Base-by-base conservation (phyloP, 2,797 vertebrate species). In the Crypturellus tataupa region DNA sequence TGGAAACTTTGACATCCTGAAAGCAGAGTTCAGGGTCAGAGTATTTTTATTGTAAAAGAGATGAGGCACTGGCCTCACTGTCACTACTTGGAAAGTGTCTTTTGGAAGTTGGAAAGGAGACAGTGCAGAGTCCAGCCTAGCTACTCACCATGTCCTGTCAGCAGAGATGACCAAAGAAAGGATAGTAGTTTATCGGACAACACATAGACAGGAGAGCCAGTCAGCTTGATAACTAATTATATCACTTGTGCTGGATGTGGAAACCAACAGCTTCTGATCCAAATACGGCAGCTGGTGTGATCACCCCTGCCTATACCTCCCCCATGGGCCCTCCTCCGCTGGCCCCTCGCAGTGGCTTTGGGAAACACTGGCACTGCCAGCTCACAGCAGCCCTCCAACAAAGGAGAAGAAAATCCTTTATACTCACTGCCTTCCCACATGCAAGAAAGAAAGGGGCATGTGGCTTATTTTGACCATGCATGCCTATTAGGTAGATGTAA, bases 161-260 rank as follows among this genome's bases (percentile, higher is more conserved):
- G 76, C 17, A 78, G 58, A 89, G 20, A 15, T 44, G 53, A 35
- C 73, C 44, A 49, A 60, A 58, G 49, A 16, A 72, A 72, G 29
- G 63, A 42, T 37, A 75, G 31, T 35, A 13, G 17, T 62, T 80
- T 85, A n/a, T 71, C 46, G 62, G 62, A 62, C 17, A 44, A 15
- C 33, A 29, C 46, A 62, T 72, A 59, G 17, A 56, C 35, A 87
- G n/a, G 29, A 46, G 17, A 73, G 9, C 29, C 14, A n/a, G 21
- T 46, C 55, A 78, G 17, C 47, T 89, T 80, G 64, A 42, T 82
- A 92, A 40, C 5, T 33, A 44, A 90, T 71, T 33, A 35, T 47
- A 17, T 2, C 33, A 7, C 73, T 80, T 89, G 21, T 85, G n/a
- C 25, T 40, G 17, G 2, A 2, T 53, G 3, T 44, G 40, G 35